Evolutionary conservation across 2,888 invertebrate species (phyloP), one percentile per base, ranked within the genome.

Genomic region (Endomychus coccineus): DNA sequence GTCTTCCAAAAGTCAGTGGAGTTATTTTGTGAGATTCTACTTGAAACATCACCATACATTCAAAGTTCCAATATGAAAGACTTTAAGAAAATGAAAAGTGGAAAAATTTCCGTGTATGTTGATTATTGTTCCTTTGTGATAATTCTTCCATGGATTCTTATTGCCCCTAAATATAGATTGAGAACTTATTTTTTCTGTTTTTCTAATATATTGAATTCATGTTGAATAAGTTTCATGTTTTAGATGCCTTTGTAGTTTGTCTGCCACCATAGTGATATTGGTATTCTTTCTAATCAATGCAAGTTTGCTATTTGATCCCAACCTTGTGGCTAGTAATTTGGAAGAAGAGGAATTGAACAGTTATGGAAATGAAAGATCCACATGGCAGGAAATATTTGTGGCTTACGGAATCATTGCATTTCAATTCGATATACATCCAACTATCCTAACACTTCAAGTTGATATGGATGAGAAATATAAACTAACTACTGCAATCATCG

Each of bases 391-490:
- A 48, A 63, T 80, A 16, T 63, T 80, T 1, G 70, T 70, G 15
- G 77, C 78, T 1, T 82, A 80, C 44, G 80, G 80, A 27, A 74
- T 81, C 22, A 63, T 81, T 35, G 74, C 78, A 2, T 82, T 81
- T 54, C 81, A 81, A 65, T 86, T 85, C 51, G 86, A 88, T 58
- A 79, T 88, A 36, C 86, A 87, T 66, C 86, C 87, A 1, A 78
- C 82, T 55, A 73, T 94, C 54, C 74, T 92, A 45, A 92, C 91
- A 0, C 80, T 94, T 31, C 92, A 92, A 68, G 84, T 90, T 44
- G 92, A 94, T 61, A 94, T 94, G 92, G 75, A 75, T 43, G 74
- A 83, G 43, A 83, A 85, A 45, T 66, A 71, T 2, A 76, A 82
- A 51, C 79, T 92, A 44, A 75, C 79, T 47, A 70, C 71, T 51